These are phyloP conservation scores for Calyptomena viridis DNA, from an alignment of 2,113 vertebrate genomes.

Conservation along the genomic window DNA sequence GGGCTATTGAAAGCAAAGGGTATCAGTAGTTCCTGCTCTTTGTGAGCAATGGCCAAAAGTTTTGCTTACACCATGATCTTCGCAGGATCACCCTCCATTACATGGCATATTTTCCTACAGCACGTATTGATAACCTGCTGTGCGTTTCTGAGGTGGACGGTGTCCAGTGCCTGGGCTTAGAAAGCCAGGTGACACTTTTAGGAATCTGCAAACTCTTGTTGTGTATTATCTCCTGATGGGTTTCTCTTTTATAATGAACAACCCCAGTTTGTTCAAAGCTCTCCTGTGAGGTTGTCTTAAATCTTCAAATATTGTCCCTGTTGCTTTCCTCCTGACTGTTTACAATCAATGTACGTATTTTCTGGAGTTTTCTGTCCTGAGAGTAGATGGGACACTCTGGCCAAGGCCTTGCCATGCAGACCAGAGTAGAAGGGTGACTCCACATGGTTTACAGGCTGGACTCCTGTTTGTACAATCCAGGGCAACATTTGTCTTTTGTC, in stretches of 20 bases:
- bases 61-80: background rate
- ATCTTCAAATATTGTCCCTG: background rate
- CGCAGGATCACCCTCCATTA: background rate
- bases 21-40: background rate
- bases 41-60: background rate
- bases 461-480: background rate
- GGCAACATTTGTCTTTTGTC: background rate
- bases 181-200: background rate
- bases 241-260: background rate
- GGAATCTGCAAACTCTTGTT: background rate
- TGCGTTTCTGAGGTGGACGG: background rate
- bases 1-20: background rate
- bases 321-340: background rate
- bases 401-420: background rate
- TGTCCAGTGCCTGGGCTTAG: background rate
- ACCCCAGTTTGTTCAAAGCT: background rate
- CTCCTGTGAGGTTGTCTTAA: background rate
- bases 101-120: background rate
- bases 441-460: background rate
- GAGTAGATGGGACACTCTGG: background rate
- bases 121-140: accelerated
- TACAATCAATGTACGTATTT: background rate
- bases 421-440: background rate
- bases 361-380: background rate
- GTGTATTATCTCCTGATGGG: background rate